Evolutionary conservation across 1,140 invertebrate genomes (phyloP).

Genomic region (Brachionus koreanus): DNA sequence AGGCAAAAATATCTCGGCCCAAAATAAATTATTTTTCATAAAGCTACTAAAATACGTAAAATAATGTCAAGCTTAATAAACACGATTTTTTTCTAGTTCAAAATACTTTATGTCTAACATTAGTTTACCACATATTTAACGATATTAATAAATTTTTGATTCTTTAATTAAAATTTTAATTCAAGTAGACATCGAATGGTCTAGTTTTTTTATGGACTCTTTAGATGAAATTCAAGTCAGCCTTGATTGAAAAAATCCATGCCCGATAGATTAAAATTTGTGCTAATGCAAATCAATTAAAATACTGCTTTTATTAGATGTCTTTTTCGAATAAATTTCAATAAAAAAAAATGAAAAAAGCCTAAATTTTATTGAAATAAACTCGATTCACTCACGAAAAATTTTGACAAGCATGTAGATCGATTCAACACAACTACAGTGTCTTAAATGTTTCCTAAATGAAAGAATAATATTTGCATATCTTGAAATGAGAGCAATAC

Average conservation of each 20-base stretch:
- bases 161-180: not conserved
- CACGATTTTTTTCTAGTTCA: not conserved
- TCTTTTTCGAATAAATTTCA: not conserved
- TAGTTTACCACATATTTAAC: not conserved
- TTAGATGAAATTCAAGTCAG: not conserved
- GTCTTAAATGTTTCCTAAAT: not conserved
- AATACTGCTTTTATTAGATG: constrained; percentile 4
- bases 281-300: constrained; percentile 19
- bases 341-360: not conserved
- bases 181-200: not conserved
- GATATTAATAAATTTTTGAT: not conserved
- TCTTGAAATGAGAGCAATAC: constrained; percentile 1
- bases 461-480: not conserved
- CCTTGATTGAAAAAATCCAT: not conserved
- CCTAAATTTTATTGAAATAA: not conserved
- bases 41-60: constrained; percentile 2
- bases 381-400: not conserved
- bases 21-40: not conserved
- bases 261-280: not conserved
- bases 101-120: not conserved
- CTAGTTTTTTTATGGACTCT: constrained; percentile 2
- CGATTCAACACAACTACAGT: not conserved
- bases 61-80: not conserved
- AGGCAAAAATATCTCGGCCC: not conserved
- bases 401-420: not conserved